A percentile compares a stretch with the other conserved stretches of the same genome.
phyloP scores from a whole-genome alignment of 2,113 vertebrate genomes.

The Camelus dromedarius region DNA sequence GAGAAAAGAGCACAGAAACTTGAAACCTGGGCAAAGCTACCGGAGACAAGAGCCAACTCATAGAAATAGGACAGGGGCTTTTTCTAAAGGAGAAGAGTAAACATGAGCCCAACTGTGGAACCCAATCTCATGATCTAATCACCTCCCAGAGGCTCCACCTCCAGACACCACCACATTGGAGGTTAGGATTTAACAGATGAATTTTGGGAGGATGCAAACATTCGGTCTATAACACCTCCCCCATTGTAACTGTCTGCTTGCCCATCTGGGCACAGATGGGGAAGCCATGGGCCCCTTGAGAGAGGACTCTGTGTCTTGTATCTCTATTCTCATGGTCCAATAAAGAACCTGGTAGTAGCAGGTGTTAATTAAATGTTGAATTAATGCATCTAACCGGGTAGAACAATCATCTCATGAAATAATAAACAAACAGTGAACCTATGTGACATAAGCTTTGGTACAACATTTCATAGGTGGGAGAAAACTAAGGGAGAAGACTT shows the following conservation, averaged over 20 bases:
- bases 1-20: not conserved
- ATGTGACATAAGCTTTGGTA: not conserved
- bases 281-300: not conserved
- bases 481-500: not conserved
- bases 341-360: not conserved
- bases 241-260: not conserved
- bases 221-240: not conserved
- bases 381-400: not conserved
- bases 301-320: not conserved
- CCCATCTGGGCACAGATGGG: not conserved
- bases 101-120: not conserved
- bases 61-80: not conserved
- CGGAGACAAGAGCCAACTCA: not conserved
- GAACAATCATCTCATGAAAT: not conserved
- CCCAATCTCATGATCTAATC: not conserved
- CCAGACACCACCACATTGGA: not conserved
- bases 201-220: not conserved
- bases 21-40: not conserved
- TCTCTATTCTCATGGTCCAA: not conserved
- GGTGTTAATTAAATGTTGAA: not conserved
- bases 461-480: not conserved
- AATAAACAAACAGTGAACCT: not conserved
- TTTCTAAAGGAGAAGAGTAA: not conserved
- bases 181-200: not conserved
- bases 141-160: not conserved